Base-by-base conservation (phyloP, 2,888 invertebrate species). In the Zaprionus obscuricornis region DNA sequence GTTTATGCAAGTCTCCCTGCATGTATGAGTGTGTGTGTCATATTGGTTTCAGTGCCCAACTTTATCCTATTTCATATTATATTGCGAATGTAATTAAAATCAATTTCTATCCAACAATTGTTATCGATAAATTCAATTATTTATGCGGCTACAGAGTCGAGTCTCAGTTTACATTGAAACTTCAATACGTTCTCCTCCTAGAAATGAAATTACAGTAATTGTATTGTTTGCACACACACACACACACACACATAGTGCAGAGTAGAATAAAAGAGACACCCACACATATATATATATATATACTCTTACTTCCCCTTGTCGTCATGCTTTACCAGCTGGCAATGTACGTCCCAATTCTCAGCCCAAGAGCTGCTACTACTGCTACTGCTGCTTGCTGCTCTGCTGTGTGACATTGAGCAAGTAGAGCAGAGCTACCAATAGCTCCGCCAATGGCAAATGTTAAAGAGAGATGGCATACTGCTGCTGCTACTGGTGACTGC, bases 271-370 rank as follows among this genome's bases (percentile, higher is more conserved):
- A n/a, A n/a, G n/a, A n/a, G n/a, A 45, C 26, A 39, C 42, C 26
- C 13, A 47, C 13, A 24, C 26, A 50, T 4, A 33, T 13, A 10
- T 7, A 45, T 7, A 37, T 7, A 26, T 2, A 17, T 8, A 31
- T 1, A 10, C 7, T 3, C 20, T 16, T 1, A 8, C 1, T 17
- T 6, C 14, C 20, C 27, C 11, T 7, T 14, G 10, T 8, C 14
- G 24, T 11, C 17, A 40, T 6, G 6, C 34, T 17, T 26, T 36
- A 50, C 46, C 64, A 59, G 74, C 70, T 70, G 57, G 42, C 52
- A 37, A 29, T 37, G 39, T 24, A 24, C 72, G 72, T 58, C 83
- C 76, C 79, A 82, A 60, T 76, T 76, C 68, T 55, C 83, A 79
- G 62, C 42, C 57, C 72, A 54, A 66, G 45, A 49, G 52, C 59